Evolutionary conservation across 2,888 invertebrate species (phyloP).

Genomic region (Leucoptera coffeella): DNA sequence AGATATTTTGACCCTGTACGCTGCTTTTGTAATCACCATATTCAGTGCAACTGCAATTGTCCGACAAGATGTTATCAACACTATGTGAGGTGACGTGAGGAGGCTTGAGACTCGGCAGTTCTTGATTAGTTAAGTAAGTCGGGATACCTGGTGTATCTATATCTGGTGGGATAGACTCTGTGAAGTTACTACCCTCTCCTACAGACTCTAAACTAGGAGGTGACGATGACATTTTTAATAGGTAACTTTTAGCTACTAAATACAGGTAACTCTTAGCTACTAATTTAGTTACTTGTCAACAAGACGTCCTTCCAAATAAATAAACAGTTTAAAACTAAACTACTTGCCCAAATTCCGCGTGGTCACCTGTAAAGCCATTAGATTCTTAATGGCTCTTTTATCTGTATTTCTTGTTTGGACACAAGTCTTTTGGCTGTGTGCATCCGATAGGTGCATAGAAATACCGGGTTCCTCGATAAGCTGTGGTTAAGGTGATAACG

Average conservation of each 20-base stretch:
- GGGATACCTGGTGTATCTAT: too few relatives aligned
- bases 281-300: neutral
- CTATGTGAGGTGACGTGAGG: constrained; percentile 25
- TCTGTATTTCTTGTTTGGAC: constrained; percentile 30
- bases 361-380: constrained; percentile 43
- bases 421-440: constrained; percentile 12
- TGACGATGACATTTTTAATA: constrained; percentile 22
- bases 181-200: too few relatives aligned
- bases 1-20: constrained; percentile 19
- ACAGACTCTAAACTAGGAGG: constrained; percentile 21
- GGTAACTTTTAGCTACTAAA: neutral
- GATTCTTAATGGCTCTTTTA: constrained; percentile 43
- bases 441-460: constrained; percentile 10
- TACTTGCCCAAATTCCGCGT: constrained; percentile 48
- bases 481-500: constrained; percentile 28
- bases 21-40: constrained; percentile 19
- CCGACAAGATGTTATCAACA: constrained; percentile 34
- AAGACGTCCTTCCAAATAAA: constrained; percentile 1
- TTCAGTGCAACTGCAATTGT: constrained; percentile 17
- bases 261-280: neutral
- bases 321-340: constrained; percentile 8
- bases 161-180: too few relatives aligned
- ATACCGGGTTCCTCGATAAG: constrained; percentile 40
- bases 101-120: constrained; percentile 14
- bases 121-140: too few relatives aligned